Percentiles rank a stretch among this genome's conserved stretches.
phyloP scores from a whole-genome alignment of 2,888 invertebrate species.

The Himalopsyche kuldschensis region DNA sequence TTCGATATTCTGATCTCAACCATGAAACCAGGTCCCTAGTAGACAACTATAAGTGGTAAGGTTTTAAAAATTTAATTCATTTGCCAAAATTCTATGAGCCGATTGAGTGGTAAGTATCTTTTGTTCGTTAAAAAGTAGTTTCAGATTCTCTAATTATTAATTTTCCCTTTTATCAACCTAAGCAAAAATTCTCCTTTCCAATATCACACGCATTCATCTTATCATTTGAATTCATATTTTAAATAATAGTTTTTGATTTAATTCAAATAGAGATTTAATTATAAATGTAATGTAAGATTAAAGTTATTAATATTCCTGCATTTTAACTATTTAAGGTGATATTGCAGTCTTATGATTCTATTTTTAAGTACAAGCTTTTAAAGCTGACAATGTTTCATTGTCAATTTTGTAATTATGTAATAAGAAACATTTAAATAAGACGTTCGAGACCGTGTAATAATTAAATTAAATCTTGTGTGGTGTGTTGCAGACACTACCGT shows the following conservation, averaged over 20 bases:
- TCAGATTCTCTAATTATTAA: too few species aligned
- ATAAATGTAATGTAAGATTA: neutral
- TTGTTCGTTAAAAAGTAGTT: too few species aligned
- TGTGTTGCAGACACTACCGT: slow-evolving; percentile 41
- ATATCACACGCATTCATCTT: slow-evolving; percentile 57
- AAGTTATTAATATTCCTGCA: neutral
- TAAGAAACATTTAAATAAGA: neutral
- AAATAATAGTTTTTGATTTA: neutral
- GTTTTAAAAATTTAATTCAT: too few species aligned
- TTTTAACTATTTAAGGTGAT: neutral
- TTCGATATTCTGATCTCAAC: too few species aligned
- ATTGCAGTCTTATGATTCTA: too few species aligned
- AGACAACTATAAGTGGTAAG: too few species aligned
- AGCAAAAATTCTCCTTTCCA: slow-evolving; percentile 5
- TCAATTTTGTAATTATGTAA: neutral
- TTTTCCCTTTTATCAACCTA: neutral
- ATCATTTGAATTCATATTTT: slow-evolving; percentile 44
- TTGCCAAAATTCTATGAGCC: too few species aligned
- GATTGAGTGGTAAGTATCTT: too few species aligned
- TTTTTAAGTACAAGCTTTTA: too few species aligned
- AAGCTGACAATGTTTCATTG: slow-evolving; percentile 10
- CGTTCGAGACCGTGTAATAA: neutral
- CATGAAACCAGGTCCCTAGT: too few species aligned
- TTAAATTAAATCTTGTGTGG: slow-evolving; percentile 37
- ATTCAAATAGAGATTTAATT: neutral